A percentile compares a stretch with the other conserved stretches of the same genome.
These are phyloP conservation scores for Campoplex nolae DNA, from an alignment of 2,888 invertebrate genomes.

Conservation along the genomic window DNA sequence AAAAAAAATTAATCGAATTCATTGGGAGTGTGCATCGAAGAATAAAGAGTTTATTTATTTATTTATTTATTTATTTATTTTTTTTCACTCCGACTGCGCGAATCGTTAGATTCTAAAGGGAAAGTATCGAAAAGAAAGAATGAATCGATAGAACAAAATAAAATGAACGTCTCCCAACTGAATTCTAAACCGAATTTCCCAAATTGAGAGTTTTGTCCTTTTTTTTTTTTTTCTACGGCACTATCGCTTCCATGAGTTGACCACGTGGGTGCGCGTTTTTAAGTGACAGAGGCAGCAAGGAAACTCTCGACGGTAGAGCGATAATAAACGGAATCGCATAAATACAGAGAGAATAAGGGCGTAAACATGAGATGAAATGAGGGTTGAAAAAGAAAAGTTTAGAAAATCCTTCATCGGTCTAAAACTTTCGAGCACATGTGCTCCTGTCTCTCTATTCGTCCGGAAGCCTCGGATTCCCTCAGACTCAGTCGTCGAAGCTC, in stretches of 20 bases:
- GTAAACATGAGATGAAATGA: constrained; percentile 16
- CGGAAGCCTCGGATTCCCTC: not conserved
- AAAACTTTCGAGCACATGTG: constrained; percentile 36
- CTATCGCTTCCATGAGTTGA: constrained; percentile 42
- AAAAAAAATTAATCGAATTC: not conserved
- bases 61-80: not conserved
- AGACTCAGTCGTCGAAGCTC: not conserved
- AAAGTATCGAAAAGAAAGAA: not conserved
- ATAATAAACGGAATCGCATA: constrained; percentile 40
- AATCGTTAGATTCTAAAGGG: not conserved
- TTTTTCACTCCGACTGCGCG: not conserved
- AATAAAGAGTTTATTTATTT: not conserved
- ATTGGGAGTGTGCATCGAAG: not conserved
- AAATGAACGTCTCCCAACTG: not conserved
- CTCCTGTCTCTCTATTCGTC: not conserved
- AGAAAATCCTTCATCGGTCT: constrained; percentile 49
- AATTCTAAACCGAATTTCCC: not conserved
- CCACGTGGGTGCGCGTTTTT: constrained; percentile 37
- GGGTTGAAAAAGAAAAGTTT: constrained; percentile 57
- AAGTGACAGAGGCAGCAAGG: constrained; percentile 13
- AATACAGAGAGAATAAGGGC: constrained; percentile 31
- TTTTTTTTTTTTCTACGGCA: constrained; percentile 6
- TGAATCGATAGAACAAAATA: not conserved
- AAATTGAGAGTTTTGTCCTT: not conserved
- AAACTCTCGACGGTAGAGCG: constrained; percentile 32